These are phyloP conservation scores for human DNA, from an alignment of 2,113 vertebrate genomes.

Conservation along the genomic window DNA sequence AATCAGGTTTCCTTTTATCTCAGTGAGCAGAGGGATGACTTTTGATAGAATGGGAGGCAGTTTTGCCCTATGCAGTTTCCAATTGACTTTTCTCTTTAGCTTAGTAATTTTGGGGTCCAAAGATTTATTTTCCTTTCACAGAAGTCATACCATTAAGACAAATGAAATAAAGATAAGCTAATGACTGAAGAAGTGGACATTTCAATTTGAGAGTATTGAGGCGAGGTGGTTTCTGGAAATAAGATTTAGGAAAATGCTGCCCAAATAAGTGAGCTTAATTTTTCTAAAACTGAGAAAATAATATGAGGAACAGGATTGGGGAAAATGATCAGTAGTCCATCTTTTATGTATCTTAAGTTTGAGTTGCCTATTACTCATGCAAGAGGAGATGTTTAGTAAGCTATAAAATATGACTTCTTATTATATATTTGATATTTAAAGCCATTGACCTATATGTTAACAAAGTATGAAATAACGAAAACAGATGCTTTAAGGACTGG, in stretches of 20 bases:
- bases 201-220: not conserved
- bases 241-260: not conserved
- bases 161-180: not conserved
- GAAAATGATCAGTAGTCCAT: not conserved
- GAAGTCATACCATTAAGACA: not conserved
- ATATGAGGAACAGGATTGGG: not conserved
- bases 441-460: not conserved
- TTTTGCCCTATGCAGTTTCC: too few relatives aligned
- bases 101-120: too few relatives aligned
- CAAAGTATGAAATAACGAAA: not conserved
- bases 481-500: not conserved
- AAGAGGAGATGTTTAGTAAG: not conserved
- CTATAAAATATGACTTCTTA: not conserved
- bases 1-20: too few relatives aligned
- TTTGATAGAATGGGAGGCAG: too few relatives aligned
- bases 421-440: not conserved
- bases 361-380: not conserved
- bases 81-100: too few relatives aligned
- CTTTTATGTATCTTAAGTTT: not conserved
- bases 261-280: not conserved
- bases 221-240: not conserved
- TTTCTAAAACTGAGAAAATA: not conserved
- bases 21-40: too few relatives aligned
- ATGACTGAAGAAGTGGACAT: not conserved
- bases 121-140: not conserved